These are phyloP conservation scores for Pseudotriccus pelzelni DNA, from an alignment of 2,797 vertebrate species.

Conservation along the genomic window DNA sequence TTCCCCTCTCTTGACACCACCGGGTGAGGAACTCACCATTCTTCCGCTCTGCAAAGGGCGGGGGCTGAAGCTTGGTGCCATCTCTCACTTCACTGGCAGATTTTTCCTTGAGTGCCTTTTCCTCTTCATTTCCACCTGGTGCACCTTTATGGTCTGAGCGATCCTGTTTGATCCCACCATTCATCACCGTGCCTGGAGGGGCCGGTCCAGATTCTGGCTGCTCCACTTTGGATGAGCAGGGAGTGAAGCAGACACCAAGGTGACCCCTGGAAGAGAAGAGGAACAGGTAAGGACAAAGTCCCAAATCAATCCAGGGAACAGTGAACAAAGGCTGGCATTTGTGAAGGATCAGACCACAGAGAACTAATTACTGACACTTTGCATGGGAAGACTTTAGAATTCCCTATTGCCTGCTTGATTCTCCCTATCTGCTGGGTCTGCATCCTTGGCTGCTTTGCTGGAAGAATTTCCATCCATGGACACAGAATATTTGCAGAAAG, in stretches of 20 bases:
- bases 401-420: background rate
- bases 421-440: background rate
- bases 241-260: background rate
- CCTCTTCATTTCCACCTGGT: slow-evolving; percentile 59
- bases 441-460: background rate
- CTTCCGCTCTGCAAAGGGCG: slow-evolving; percentile 45
- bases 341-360: background rate
- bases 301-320: background rate
- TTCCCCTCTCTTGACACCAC: fast-evolving
- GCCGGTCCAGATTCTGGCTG: background rate
- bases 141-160: slow-evolving; percentile 4
- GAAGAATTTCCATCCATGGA: background rate
- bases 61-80: slow-evolving; percentile 53
- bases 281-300: background rate
- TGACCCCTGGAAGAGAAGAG: background rate
- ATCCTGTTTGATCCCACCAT: slow-evolving; percentile 70
- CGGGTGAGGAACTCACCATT: slow-evolving; percentile 66
- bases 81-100: slow-evolving; percentile 41
- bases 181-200: slow-evolving; percentile 73
- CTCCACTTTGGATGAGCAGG: slow-evolving; percentile 39
- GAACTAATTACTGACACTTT: background rate
- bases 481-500: background rate
- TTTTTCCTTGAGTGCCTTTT: slow-evolving; percentile 41
- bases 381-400: background rate
- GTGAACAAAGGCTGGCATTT: background rate